Evolutionary conservation across 2,888 invertebrate genomes (phyloP).

Genomic region (Bhutanitis thaidina): DNA sequence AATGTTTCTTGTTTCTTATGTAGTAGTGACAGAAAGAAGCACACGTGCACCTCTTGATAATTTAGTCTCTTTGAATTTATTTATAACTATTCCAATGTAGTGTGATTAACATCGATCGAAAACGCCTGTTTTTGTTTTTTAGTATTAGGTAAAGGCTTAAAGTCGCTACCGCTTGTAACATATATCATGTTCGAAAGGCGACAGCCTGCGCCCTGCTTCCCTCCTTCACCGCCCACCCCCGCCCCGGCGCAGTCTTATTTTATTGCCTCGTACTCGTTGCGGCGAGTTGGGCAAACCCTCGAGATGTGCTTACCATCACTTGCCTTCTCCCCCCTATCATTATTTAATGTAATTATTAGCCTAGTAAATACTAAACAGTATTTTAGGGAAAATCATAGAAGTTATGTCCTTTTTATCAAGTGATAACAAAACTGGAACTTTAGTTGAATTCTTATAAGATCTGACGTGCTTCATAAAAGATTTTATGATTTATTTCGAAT

Average conservation of each 20-base stretch:
- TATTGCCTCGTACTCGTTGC: constrained; percentile 58
- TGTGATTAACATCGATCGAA: too few relatives aligned
- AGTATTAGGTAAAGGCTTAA: too few relatives aligned
- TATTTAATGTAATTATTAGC: constrained; percentile 77
- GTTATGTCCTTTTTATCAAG: constrained; percentile 53
- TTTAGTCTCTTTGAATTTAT: too few relatives aligned
- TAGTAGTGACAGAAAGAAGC: too few relatives aligned
- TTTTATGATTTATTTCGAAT: too few relatives aligned
- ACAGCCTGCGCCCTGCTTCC: constrained; percentile 28
- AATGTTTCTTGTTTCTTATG: too few relatives aligned
- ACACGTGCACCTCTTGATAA: too few relatives aligned
- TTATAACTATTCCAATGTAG: too few relatives aligned
- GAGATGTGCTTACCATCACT: constrained; percentile 64
- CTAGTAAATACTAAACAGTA: constrained; percentile 56
- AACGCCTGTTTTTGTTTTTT: too few relatives aligned
- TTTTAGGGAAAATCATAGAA: constrained; percentile 63
- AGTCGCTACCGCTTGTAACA: constrained; percentile 37
- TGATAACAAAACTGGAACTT: constrained; percentile 32
- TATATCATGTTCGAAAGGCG: constrained; percentile 26
- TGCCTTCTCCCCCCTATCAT: constrained; percentile 64
- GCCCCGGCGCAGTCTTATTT: constrained; percentile 53
- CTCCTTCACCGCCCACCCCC: constrained; percentile 25
- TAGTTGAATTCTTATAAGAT: constrained; percentile 32
- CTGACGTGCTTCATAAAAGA: constrained; percentile 26
- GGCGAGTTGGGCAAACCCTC: constrained; percentile 63